Percentiles rank a stretch among this genome's conserved stretches.
These are phyloP conservation scores for Pao palembangensis DNA, from an alignment of 2,113 vertebrate genomes.

Conservation along the genomic window DNA sequence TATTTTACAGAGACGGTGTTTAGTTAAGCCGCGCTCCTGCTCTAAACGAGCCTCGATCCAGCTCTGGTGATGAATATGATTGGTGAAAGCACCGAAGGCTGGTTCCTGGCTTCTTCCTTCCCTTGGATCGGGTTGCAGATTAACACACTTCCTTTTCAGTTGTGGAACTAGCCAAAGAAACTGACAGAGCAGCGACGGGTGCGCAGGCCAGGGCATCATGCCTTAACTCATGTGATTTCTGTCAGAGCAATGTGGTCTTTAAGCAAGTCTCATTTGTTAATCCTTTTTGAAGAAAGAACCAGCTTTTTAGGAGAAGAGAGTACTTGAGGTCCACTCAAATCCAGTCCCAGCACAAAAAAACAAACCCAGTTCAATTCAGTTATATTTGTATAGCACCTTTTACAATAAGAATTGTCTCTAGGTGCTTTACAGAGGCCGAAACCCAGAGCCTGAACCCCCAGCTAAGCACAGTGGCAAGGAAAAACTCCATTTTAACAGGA, in stretches of 20 bases:
- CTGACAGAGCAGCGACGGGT: conserved; percentile 29
- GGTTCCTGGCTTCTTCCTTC: conserved; percentile 84
- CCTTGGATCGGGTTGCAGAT: conserved; percentile 83
- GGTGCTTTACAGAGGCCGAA: too few relatives aligned
- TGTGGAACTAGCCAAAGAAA: conserved; percentile 53
- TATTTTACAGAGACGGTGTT: conserved; percentile 86
- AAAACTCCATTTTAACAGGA: too few relatives aligned
- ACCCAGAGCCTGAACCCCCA: too few relatives aligned
- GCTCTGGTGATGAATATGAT: conserved; percentile 84
- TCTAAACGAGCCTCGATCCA: conserved; percentile 70
- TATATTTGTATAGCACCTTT: too few relatives aligned
- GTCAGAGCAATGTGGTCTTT: conserved; percentile 38
- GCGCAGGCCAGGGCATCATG: conserved; percentile 28
- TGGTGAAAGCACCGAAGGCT: conserved; percentile 83
- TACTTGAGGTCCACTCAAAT: not conserved
- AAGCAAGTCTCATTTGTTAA: conserved; percentile 37
- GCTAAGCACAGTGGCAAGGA: too few relatives aligned
- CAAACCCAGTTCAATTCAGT: too few relatives aligned
- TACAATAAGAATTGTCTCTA: too few relatives aligned
- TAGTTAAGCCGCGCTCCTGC: conserved; percentile 74
- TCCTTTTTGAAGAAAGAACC: conserved; percentile 28
- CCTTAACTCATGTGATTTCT: conserved; percentile 40
- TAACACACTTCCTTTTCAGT: conserved; percentile 88
- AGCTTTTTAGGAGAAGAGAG: conserved; percentile 23
- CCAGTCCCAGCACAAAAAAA: not conserved